These are phyloP conservation scores for Agriotes lineatus DNA, from an alignment of 2,888 invertebrate genomes.

Conservation along the genomic window DNA sequence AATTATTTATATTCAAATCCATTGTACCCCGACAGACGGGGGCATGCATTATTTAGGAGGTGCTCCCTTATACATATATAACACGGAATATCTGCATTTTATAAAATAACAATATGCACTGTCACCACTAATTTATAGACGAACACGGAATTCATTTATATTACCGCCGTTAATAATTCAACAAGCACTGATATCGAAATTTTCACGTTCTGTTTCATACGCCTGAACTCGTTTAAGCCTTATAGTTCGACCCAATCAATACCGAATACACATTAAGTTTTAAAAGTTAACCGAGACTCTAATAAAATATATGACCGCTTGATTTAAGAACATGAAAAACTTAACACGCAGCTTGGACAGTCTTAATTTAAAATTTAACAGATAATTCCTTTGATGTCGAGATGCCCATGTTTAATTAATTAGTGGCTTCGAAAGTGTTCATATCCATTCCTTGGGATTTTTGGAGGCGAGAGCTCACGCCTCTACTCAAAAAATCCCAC, in stretches of 20 bases:
- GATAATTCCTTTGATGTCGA: no score
- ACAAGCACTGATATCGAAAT: constrained; percentile 10
- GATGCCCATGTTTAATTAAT: no score
- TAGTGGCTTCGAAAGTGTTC: no score
- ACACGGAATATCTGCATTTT: constrained; percentile 59
- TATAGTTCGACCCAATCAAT: no score
- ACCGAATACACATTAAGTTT: no score
- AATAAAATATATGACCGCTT: constrained; percentile 3
- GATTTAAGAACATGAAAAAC: constrained; percentile 1
- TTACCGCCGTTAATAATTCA: constrained; percentile 57
- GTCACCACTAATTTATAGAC: constrained; percentile 60
- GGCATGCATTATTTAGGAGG: constrained; percentile 59
- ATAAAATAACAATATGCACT: constrained; percentile 58
- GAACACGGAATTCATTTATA: constrained; percentile 60
- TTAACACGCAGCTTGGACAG: constrained; percentile 6
- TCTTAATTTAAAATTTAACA: no score
- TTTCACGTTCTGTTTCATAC: constrained; percentile 5
- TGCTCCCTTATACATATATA: constrained; percentile 55
- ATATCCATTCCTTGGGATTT: no score
- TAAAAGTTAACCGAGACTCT: constrained; percentile 3
- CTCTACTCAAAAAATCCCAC: no score
- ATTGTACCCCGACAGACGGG: constrained; percentile 61
- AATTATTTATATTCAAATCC: constrained; percentile 66
- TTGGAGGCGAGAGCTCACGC: no score
- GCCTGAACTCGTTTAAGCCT: neutral